Percentiles rank a stretch among this genome's conserved stretches.
Evolutionary conservation across 2,888 invertebrate genomes (phyloP).

Genomic region (Cyclophora albipunctata): DNA sequence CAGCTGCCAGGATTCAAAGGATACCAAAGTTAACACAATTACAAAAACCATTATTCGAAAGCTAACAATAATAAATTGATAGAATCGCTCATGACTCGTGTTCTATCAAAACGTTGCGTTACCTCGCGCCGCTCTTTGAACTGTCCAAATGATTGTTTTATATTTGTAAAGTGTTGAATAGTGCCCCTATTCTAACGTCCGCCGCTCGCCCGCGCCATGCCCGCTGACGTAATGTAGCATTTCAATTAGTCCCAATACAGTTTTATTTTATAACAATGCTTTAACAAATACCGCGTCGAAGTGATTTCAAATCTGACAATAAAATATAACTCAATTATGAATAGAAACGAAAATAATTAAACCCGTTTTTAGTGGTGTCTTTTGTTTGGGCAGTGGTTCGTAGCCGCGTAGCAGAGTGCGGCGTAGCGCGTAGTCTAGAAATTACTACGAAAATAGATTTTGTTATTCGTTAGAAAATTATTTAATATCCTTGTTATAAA

Average conservation of each 20-base stretch:
- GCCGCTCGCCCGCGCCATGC: no score
- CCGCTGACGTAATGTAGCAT: conserved; percentile 62
- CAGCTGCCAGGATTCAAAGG: no score
- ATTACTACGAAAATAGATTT: no score
- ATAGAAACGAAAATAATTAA: conserved; percentile 15
- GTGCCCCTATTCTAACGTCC: conserved; percentile 50
- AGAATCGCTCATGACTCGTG: conserved; percentile 12
- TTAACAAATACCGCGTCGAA: conserved; percentile 35
- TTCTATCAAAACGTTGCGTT: conserved; percentile 46
- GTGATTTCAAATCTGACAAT: conserved; percentile 31
- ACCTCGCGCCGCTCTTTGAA: conserved; percentile 63
- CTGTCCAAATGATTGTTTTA: conserved; percentile 74
- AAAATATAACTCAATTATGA: conserved; percentile 30
- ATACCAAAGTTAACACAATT: no score
- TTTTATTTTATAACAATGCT: conserved; percentile 59
- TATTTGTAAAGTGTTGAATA: conserved; percentile 65
- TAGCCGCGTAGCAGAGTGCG: conserved; percentile 14
- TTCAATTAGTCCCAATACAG: conserved; percentile 61
- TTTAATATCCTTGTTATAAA: no score
- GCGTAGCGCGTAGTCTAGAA: conserved; percentile 6
- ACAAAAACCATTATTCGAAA: no score
- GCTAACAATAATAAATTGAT: no score
- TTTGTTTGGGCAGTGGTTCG: conserved; percentile 13
- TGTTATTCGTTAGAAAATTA: no score
- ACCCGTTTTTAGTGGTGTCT: conserved; percentile 24